Percentiles rank a stretch among this genome's conserved stretches.
Evolutionary conservation across 2,888 invertebrate genomes (phyloP).

Genomic region (Hirtodrosophila trivittata): DNA sequence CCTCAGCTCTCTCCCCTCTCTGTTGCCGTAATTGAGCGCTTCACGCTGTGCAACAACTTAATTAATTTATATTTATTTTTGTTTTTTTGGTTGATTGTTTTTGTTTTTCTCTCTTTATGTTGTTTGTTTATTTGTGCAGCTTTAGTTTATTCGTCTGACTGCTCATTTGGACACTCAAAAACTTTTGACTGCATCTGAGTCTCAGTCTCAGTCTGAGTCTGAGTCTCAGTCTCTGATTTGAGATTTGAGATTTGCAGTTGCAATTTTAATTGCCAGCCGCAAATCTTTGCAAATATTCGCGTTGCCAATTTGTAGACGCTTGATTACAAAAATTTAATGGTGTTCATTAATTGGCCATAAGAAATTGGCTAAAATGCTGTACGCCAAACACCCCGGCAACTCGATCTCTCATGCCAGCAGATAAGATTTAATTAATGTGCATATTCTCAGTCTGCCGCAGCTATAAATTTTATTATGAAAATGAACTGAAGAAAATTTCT

Average conservation of each 20-base stretch:
- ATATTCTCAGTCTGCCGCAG: neutral
- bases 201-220: too few relatives aligned
- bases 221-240: neutral
- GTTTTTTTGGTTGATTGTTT: constrained; percentile 30
- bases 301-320: constrained; percentile 71
- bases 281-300: constrained; percentile 73
- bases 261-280: constrained; percentile 73
- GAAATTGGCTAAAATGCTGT: constrained; percentile 59
- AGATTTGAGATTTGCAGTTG: constrained; percentile 58
- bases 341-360: constrained; percentile 79
- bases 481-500: neutral
- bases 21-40: constrained; percentile 73
- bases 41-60: constrained; percentile 80
- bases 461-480: neutral
- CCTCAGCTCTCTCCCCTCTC: constrained; percentile 12
- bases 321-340: constrained; percentile 78
- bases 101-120: constrained; percentile 21
- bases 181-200: constrained; percentile 17
- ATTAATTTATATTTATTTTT: constrained; percentile 69
- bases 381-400: constrained; percentile 16
- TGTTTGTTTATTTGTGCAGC: constrained; percentile 48
- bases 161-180: constrained; percentile 59
- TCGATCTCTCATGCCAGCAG: constrained; percentile 39
- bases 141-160: constrained; percentile 42
- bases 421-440: constrained; percentile 22